Evolutionary conservation across 2,797 vertebrate species (phyloP).

Genomic region (Anguilla megastoma): DNA sequence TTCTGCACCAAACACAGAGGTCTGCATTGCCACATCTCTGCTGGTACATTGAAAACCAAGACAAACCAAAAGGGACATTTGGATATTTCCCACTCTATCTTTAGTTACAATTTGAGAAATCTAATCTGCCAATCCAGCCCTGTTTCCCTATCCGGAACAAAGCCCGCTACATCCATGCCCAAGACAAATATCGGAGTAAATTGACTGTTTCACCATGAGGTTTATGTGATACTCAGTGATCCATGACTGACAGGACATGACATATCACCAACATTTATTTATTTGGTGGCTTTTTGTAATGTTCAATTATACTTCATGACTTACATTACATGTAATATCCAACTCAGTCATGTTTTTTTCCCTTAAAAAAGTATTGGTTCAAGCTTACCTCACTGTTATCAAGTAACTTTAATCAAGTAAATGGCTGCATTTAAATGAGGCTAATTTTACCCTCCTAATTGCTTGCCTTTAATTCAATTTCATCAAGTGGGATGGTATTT

Average conservation of each 20-base stretch:
- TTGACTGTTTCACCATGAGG: conserved; percentile 53
- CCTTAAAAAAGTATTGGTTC: conserved; percentile 63
- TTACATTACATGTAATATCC: conserved; percentile 71
- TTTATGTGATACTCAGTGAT: conserved; percentile 74
- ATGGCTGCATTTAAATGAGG: conserved; percentile 77
- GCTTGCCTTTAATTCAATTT: conserved; percentile 76
- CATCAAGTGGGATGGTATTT: conserved; percentile 66
- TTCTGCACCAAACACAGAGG: too few species aligned
- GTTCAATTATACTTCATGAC: conserved; percentile 32
- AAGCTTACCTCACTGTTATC: conserved; percentile 73
- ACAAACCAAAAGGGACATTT: background rate
- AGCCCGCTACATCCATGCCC: conserved; percentile 60
- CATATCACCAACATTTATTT: conserved; percentile 76
- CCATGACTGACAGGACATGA: conserved; percentile 70
- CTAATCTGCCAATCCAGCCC: conserved; percentile 44
- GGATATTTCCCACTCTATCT: conserved; percentile 28
- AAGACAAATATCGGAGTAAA: conserved; percentile 51
- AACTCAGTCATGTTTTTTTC: conserved; percentile 69
- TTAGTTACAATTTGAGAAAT: conserved; percentile 31
- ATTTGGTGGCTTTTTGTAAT: conserved; percentile 64
- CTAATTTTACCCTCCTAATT: conserved; percentile 79
- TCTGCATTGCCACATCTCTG: background rate
- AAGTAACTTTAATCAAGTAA: conserved; percentile 81
- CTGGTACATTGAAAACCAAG: background rate
- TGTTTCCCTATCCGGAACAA: conserved; percentile 66